Percentiles rank a stretch among this genome's conserved stretches.
Evolutionary conservation across 2,113 vertebrate species (phyloP).

Genomic region (Miniopterus natalensis): DNA sequence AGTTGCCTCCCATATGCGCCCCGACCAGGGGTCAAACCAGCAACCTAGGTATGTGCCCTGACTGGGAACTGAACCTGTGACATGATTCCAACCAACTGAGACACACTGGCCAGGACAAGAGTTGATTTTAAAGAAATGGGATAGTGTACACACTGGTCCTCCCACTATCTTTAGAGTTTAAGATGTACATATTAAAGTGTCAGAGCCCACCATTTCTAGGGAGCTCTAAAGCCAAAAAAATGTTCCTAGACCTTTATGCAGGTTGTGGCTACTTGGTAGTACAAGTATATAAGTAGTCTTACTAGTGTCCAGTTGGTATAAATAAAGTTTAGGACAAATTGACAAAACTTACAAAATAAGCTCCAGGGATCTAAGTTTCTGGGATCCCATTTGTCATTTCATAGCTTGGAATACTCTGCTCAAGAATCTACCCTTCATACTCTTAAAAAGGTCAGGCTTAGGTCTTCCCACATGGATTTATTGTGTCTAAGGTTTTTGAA

Average conservation of each 20-base stretch:
- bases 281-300: not conserved
- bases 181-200: not conserved
- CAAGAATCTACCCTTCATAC: not conserved
- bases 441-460: not conserved
- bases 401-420: not conserved
- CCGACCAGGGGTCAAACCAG: too few species aligned
- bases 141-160: not conserved
- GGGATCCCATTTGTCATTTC: slow-evolving; percentile 3
- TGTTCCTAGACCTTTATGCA: not conserved
- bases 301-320: not conserved
- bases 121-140: slow-evolving; percentile 20
- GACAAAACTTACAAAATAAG: slow-evolving; percentile 44
- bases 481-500: not conserved
- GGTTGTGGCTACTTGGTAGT: not conserved
- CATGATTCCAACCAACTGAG: not conserved
- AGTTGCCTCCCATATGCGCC: not conserved
- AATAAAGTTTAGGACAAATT: slow-evolving; percentile 33
- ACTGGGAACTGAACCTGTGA: too few species aligned
- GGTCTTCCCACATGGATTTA: not conserved
- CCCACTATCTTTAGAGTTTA: slow-evolving; percentile 1
- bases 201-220: not conserved
- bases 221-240: not conserved
- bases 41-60: too few species aligned
- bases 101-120: not conserved
- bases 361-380: not conserved